Evolutionary conservation across 2,113 vertebrate genomes (phyloP), one percentile per base, ranked within the genome.

Genomic region (Cynoglossus semilaevis): DNA sequence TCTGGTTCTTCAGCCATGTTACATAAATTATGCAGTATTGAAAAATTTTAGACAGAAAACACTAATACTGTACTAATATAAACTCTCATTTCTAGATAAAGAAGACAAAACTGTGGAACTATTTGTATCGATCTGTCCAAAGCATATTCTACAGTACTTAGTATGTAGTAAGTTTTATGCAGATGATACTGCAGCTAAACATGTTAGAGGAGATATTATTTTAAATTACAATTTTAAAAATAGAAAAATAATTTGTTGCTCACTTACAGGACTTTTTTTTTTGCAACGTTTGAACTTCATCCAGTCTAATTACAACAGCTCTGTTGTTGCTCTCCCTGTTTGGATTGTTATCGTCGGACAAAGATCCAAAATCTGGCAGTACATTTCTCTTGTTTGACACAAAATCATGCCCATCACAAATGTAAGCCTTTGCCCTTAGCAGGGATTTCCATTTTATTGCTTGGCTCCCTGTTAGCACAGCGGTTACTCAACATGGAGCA

Each of bases 311-410:
- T 79, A 57, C 73, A 83, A 86, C 87, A 67, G 74, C 74, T 65
- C 71, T 64, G 56, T 54, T 49, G 63, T 74, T 67, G 46, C 51
- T 61, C 70, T 38, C 60, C 37, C 70, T 48, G 42, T 69, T 63
- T 65, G 72, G 58, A 51, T 38, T 29, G 18, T 47, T 58, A 57
- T 61, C 64, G 49, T 72, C 53, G 56, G 60, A 64, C 15, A 1
- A 50, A 70, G 65, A 74, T 46, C 55, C 54, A 61, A 80, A 81
- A 80, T 79, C 46, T 67, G 63, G 61, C 44, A 53, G 79, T 86
- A 29, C 22, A 29, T 88, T 88, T 88, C 88, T 87, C 85, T 86
- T 81, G 83, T 82, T 87, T 69, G 58, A 69, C 74, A 72, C 70
- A 60, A 41, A 83, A 77, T 72, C 67, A 69, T 83, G 83, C 82